Percentiles rank a stretch among this genome's conserved stretches.
Conservation (phyloP, 2,888 invertebrate species). For the Trachelus tabidus region DNA sequence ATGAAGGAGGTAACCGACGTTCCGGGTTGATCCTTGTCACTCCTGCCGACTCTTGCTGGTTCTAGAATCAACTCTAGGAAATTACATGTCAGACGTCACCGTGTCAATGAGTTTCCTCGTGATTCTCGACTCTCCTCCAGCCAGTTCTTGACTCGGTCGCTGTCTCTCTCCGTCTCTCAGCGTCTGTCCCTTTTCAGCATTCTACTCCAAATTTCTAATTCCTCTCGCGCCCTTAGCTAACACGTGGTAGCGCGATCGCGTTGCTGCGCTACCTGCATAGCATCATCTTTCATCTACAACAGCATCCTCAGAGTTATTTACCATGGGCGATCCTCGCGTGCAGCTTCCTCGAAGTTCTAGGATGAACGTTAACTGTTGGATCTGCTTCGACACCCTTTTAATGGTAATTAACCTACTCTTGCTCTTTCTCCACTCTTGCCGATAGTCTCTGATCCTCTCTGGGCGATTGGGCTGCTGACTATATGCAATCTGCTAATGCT, state of each 20-base stretch:
- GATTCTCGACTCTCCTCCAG: neutral
- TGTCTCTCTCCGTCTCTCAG: neutral
- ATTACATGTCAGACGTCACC: conserved; percentile 48
- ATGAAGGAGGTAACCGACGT: neutral
- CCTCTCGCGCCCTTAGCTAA: conserved; percentile 6
- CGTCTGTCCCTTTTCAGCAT: no score
- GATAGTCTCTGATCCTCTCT: neutral
- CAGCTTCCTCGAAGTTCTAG: neutral
- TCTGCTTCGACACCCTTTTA: neutral
- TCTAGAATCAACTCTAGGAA: conserved; percentile 36
- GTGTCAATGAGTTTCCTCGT: conserved; percentile 37
- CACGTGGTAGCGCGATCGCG: neutral
- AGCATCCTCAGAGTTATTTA: neutral
- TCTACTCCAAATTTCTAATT: neutral
- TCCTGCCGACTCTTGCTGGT: neutral
- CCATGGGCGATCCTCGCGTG: neutral
- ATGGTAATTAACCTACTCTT: neutral
- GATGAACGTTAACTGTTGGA: neutral
- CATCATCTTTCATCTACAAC: neutral
- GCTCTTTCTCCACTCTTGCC: neutral
- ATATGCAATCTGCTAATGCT: neutral
- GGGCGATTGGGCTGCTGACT: neutral
- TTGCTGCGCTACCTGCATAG: neutral
- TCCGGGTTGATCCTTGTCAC: neutral
- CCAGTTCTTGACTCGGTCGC: conserved; percentile 12